phyloP scores from a whole-genome alignment of 2,113 vertebrate genomes.

The Microtus montanus region DNA sequence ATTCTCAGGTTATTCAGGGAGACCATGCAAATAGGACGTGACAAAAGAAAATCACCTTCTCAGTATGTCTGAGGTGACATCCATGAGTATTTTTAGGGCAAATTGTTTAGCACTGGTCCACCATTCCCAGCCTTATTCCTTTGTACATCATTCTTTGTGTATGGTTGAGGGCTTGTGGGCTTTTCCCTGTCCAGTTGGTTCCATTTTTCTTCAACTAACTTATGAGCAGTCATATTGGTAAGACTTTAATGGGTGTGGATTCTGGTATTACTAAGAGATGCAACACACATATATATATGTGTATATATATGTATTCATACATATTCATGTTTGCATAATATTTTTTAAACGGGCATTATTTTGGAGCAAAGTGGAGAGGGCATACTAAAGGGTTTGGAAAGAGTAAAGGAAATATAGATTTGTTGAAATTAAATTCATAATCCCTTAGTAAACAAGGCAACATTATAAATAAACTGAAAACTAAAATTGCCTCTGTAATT shows the following conservation, averaged over 20 bases:
- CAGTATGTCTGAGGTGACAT: background rate
- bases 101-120: background rate
- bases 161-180: background rate
- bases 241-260: background rate
- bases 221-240: background rate
- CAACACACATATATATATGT: too few relatives aligned
- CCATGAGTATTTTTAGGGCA: background rate
- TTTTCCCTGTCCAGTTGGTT: background rate
- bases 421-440: background rate
- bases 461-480: background rate
- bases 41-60: conserved; percentile 13
- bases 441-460: background rate
- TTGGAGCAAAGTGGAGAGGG: background rate
- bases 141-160: background rate
- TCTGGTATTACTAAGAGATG: background rate
- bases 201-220: background rate
- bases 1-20: conserved; percentile 70
- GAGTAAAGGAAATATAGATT: background rate
- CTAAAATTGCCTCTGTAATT: conserved; percentile 20
- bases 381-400: background rate
- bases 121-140: background rate
- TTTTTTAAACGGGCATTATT: background rate
- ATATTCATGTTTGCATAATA: background rate
- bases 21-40: conserved; percentile 66
- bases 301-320: too few relatives aligned